Evolutionary conservation across 2,113 vertebrate species (phyloP).

Genomic region (Gadus chalcogrammus): DNA sequence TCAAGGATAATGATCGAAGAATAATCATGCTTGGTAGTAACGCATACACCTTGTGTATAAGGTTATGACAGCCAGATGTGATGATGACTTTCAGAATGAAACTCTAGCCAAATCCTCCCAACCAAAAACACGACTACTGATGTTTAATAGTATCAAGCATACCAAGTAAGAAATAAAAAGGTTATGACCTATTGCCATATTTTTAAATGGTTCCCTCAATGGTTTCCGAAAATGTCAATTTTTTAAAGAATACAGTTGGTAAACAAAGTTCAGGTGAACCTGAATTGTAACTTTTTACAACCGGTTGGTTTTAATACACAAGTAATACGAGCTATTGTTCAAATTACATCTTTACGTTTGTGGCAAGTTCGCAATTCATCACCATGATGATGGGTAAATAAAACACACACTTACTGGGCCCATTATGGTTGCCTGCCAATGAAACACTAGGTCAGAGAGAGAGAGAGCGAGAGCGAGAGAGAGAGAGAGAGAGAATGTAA

Average conservation of each 20-base stretch:
- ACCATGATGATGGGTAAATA: not conserved
- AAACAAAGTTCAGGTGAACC: not conserved
- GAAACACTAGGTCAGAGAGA: constrained; percentile 42
- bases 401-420: constrained; percentile 51
- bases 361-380: not conserved
- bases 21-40: not conserved
- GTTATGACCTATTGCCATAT: no score
- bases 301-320: not conserved
- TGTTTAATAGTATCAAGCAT: no score
- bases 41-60: not conserved
- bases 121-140: no score
- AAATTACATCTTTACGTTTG: not conserved
- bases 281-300: not conserved
- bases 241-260: not conserved
- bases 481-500: constrained; percentile 3
- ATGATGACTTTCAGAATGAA: no score
- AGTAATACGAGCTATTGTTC: not conserved
- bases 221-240: not conserved
- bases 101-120: no score
- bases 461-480: constrained; percentile 21
- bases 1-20: not conserved
- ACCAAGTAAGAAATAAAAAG: no score
- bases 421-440: constrained; percentile 76
- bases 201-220: not conserved
- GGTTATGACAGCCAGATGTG: no score